Percentiles rank a stretch among this genome's conserved stretches.
Conservation (phyloP, 2,797 vertebrate species). For the Notolepis coatsorum region DNA sequence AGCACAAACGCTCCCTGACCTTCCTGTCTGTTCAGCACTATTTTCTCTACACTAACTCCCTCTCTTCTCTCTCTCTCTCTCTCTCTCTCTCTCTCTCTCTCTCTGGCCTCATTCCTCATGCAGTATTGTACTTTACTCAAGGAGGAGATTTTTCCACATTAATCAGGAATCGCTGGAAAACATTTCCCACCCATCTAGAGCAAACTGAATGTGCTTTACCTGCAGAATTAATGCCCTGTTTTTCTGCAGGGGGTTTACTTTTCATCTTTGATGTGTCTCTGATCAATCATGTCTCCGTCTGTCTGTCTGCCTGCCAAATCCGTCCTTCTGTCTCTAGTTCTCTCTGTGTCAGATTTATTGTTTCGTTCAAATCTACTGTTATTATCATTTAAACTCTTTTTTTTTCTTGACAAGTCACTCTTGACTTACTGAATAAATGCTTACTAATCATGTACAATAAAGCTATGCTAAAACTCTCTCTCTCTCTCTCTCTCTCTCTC, state of each 20-base stretch:
- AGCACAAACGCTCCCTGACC: slow-evolving; percentile 63
- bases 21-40: slow-evolving; percentile 53
- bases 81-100: slow-evolving; percentile 2
- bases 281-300: background rate
- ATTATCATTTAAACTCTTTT: too few relatives aligned
- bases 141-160: slow-evolving; percentile 8
- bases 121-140: slow-evolving; percentile 8
- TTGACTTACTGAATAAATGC: background rate
- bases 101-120: background rate
- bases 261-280: background rate
- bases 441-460: background rate
- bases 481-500: background rate
- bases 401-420: too few relatives aligned
- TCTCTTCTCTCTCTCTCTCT: slow-evolving; percentile 10
- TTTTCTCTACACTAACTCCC: slow-evolving; percentile 17
- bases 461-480: background rate
- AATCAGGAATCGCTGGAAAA: slow-evolving; percentile 20
- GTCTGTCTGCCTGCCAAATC: background rate
- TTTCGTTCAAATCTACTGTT: too few relatives aligned
- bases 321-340: background rate
- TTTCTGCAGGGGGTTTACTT: background rate
- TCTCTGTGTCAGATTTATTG: background rate
- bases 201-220: background rate
- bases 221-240: background rate
- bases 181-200: background rate